A percentile compares a stretch with the other conserved stretches of the same genome.
Conservation (phyloP, 2,888 invertebrate genomes). For the Pocota personata region DNA sequence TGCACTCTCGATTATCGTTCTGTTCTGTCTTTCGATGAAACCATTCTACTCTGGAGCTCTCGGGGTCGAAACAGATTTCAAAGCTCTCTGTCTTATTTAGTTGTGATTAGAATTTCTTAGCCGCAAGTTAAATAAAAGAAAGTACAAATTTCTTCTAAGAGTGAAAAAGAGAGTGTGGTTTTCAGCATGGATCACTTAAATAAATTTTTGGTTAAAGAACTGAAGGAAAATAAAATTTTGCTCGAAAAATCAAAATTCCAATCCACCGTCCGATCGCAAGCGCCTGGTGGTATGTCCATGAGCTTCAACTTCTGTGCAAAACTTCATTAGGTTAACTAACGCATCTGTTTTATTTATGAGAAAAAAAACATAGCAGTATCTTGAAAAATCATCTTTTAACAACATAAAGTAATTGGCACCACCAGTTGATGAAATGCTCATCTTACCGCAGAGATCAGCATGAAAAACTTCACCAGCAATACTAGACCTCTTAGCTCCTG, state of each 20-base stretch:
- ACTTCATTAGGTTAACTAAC: conserved; percentile 42
- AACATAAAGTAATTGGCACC: background rate
- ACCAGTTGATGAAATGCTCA: conserved; percentile 65
- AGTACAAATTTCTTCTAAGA: too few species aligned
- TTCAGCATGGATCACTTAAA: too few species aligned
- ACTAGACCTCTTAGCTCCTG: background rate
- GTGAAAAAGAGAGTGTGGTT: too few species aligned
- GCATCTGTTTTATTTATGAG: conserved; percentile 71
- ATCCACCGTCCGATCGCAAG: too few species aligned
- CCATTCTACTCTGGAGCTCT: conserved; percentile 58
- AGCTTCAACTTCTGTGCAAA: too few species aligned
- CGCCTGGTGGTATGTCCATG: too few species aligned
- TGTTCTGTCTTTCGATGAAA: conserved; percentile 45
- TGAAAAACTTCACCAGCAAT: conserved; percentile 63
- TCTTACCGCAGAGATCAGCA: conserved; percentile 71
- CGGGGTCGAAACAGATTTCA: too few species aligned
- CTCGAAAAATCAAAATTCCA: conserved; percentile 60
- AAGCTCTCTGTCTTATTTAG: too few species aligned
- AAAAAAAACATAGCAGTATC: conserved; percentile 70
- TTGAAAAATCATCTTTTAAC: conserved; percentile 51
- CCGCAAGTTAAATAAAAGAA: too few species aligned
- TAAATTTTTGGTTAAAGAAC: too few species aligned
- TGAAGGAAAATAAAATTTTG: too few species aligned
- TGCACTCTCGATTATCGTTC: conserved; percentile 40
- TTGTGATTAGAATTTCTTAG: too few species aligned